Base-by-base conservation (phyloP, 2,888 invertebrate species). In the Rotaria magnacalcarata region DNA sequence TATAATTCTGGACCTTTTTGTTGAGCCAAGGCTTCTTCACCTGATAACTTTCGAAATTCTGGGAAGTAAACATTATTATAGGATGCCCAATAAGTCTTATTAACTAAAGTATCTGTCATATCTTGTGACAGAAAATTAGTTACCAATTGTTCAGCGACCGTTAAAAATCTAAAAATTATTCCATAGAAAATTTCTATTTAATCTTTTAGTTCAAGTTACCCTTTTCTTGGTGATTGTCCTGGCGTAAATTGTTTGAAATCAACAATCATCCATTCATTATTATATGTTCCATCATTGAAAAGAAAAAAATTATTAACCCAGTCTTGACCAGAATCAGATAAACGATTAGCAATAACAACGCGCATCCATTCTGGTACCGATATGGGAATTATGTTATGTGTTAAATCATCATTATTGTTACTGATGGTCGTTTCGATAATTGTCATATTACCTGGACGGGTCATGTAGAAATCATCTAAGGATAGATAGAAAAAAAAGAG, bases 241-340 rank as follows among this genome's bases (percentile, higher is more conserved):
- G 93, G 92, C 74, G 89, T 90, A 90, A 94, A 94, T 88, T 92
- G 92, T 85, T 93, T 93, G 89, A 94, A 94, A 90, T 95, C 94
- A 0, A 95, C 93, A 10, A 94, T 92, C 88, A 95, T 93, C 96
- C 96, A 96, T 90, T 96, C 95, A 89, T 95, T 95, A 90, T 94
- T 94, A 87, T 88, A 93, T 80, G 95, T 95, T 27, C 94, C 94
- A 56, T 95, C 94, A 92, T 95, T 94, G 90, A 93, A 94, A 14
- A 92, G 91, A 0, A 93, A 92, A 89, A 96, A 93, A 2, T 93
- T 91, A 75, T 93, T 92, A 0, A 94, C 93, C 96, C 96, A 96
- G 8, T 93, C 92, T 86, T 93, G 92, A 1, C 94, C 94, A 89
- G 93, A 93, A 14, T 92, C 92, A 0, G 96, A 94, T 85, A 96